A percentile compares a stretch with the other conserved stretches of the same genome.
These are phyloP conservation scores for Electrophaes corylata DNA, from an alignment of 2,888 invertebrate genomes.

Conservation along the genomic window DNA sequence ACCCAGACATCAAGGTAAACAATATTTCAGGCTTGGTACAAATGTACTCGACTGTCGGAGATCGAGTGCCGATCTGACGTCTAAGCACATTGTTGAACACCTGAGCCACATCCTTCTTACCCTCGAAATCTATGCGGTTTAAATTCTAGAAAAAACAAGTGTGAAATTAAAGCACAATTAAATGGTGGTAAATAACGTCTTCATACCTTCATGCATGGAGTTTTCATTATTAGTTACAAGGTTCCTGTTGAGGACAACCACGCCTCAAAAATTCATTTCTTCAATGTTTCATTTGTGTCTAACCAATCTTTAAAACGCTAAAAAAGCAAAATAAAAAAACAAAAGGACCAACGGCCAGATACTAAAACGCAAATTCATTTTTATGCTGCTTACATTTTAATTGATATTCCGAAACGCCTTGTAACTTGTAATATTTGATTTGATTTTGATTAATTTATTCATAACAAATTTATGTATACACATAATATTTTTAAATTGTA, in stretches of 20 bases:
- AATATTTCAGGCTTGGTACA: slow-evolving; percentile 98
- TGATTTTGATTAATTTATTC: too few species aligned
- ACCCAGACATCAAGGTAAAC: slow-evolving; percentile 98
- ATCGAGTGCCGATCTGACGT: slow-evolving; percentile 98
- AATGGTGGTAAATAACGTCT: background rate
- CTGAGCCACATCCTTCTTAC: slow-evolving; percentile 99
- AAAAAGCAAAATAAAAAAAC: background rate
- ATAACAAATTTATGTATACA: too few species aligned
- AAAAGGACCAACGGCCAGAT: too few species aligned
- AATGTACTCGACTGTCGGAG: slow-evolving; percentile 99
- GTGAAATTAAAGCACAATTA: background rate
- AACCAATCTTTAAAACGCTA: background rate
- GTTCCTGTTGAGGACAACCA: background rate
- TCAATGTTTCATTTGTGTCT: background rate
- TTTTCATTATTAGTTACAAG: background rate
- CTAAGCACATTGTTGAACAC: slow-evolving; percentile 99
- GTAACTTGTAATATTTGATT: too few species aligned
- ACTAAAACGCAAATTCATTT: too few species aligned
- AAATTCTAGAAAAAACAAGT: slow-evolving; percentile 78
- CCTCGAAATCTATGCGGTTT: slow-evolving; percentile 92
- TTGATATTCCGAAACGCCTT: too few species aligned
- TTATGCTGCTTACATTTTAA: too few species aligned
- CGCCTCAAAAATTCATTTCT: too few species aligned
- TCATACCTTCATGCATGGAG: too few species aligned
- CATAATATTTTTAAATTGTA: too few species aligned